Evolutionary conservation across 2,797 vertebrate species (phyloP), one percentile per base, ranked within the genome.

Genomic region (Pseudochirops cupreus): DNA sequence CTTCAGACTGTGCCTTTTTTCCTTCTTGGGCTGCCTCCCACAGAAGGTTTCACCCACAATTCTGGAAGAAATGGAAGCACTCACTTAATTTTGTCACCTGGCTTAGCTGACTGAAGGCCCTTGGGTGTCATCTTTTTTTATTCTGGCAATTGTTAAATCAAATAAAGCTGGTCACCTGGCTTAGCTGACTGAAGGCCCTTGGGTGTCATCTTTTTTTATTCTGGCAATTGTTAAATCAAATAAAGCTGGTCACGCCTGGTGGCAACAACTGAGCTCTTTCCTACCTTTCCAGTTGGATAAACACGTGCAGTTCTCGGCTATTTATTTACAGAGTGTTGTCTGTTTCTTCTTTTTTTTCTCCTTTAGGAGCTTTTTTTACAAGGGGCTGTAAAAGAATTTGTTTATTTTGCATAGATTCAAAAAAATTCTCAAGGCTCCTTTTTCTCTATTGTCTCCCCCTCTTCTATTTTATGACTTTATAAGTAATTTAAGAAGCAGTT

Each of bases 401-500:
- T 91, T 97, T 94, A 31, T 95, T 82, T 56, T 96, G 21, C 93
- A 92, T 96, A 92, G 53, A 39, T 82, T 91, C 87, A 74, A 54
- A n/a, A 59, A 53, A 57, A 90, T 93, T 89, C 91, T 31, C n/a
- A 50, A 59, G 56, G 57, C 91, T 91, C 6, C 57, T 39, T 91
- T 24, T 3, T 0, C 91, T 94, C 91, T 93, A 54, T 89, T 93
- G 53, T 52, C 24, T 53, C 1, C 29, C 31, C n/a, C 3, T 91
- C 93, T 91, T 90, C 54, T 93, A 94, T 97, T 95, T 96, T 96
- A 62, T 94, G 58, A 95, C 94, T 98, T 97, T 96, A 91, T 93
- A 97, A 87, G 55, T 94, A 93, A 96, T 97, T 97, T 97, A 97
- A 96, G 95, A 95, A 74, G 67, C 94, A 93, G 57, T 90, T 96